Evolutionary conservation across 2,113 vertebrate species (phyloP).

Genomic region (Microtus ochrogaster): DNA sequence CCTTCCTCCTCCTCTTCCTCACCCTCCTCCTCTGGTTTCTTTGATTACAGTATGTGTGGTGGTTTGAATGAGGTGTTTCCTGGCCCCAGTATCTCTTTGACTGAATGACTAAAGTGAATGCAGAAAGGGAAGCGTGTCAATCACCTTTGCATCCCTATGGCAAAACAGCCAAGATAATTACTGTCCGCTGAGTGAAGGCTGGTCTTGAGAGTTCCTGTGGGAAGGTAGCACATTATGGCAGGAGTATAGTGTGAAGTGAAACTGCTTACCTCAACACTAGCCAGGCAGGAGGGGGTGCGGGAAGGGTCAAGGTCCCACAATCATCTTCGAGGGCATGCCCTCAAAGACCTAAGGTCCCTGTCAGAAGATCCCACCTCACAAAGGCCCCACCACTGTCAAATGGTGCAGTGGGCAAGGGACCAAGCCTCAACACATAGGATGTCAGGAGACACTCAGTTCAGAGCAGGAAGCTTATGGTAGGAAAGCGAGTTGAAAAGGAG

Average conservation of each 20-base stretch:
- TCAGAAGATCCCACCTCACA: background rate
- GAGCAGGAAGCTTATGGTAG: background rate
- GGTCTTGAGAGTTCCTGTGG: background rate
- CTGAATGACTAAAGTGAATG: background rate
- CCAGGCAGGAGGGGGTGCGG: background rate
- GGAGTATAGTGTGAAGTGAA: background rate
- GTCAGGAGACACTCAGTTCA: background rate
- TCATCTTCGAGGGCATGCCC: background rate
- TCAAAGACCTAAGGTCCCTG: background rate
- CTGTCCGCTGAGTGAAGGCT: background rate
- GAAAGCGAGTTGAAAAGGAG: background rate
- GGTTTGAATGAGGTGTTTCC: background rate
- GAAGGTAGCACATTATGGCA: too few relatives aligned
- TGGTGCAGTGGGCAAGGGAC: background rate
- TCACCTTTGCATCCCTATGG: background rate
- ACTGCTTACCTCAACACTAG: background rate
- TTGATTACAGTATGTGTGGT: background rate
- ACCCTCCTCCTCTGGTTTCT: background rate
- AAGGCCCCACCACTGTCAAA: background rate
- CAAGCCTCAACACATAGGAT: too few relatives aligned
- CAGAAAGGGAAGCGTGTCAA: background rate
- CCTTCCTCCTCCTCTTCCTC: too few relatives aligned
- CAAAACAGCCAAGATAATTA: background rate
- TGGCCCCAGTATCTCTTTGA: background rate
- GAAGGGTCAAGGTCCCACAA: background rate